A percentile compares a stretch with the other conserved stretches of the same genome.
Conservation (phyloP, 2,797 vertebrate species). For the Gobionotothen gibberifrons region DNA sequence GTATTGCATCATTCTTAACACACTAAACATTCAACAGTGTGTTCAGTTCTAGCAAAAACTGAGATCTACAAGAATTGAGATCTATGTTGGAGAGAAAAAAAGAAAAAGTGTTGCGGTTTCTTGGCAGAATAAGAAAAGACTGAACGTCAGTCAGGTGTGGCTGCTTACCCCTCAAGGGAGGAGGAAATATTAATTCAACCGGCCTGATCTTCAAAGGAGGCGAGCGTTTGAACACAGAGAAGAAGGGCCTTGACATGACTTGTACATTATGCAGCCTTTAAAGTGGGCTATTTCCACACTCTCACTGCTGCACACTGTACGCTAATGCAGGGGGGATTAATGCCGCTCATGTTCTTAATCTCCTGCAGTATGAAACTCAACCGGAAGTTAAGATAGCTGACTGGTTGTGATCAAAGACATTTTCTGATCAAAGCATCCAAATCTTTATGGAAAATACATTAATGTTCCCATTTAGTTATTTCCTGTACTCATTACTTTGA, state of each 20-base stretch:
- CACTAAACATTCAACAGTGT: neutral
- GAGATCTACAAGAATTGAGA: neutral
- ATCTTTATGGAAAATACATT: neutral
- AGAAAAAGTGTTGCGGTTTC: neutral
- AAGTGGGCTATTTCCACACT: constrained; percentile 11
- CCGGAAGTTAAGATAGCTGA: neutral
- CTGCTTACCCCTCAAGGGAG: neutral
- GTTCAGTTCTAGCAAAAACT: neutral
- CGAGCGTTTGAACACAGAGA: constrained; percentile 13
- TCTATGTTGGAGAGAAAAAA: neutral
- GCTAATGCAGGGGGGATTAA: constrained; percentile 5
- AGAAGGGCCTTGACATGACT: constrained; percentile 26
- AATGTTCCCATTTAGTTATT: neutral
- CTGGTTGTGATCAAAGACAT: neutral
- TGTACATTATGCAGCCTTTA: constrained; percentile 9
- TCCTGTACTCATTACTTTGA: neutral
- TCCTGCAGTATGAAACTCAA: neutral
- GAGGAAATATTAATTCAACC: constrained; percentile 21
- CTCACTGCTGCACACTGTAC: neutral
- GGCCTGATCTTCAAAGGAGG: constrained; percentile 38
- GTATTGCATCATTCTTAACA: neutral
- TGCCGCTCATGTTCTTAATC: constrained; percentile 8
- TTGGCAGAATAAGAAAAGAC: constrained; percentile 4
- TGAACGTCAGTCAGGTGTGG: constrained; percentile 15
- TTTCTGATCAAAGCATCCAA: neutral